Evolutionary conservation across 30 jellyfish, hydroid and myxozoan genomes (phyloP), one percentile per base, ranked within the genome.

Genomic region (Pelagia noctiluca): DNA sequence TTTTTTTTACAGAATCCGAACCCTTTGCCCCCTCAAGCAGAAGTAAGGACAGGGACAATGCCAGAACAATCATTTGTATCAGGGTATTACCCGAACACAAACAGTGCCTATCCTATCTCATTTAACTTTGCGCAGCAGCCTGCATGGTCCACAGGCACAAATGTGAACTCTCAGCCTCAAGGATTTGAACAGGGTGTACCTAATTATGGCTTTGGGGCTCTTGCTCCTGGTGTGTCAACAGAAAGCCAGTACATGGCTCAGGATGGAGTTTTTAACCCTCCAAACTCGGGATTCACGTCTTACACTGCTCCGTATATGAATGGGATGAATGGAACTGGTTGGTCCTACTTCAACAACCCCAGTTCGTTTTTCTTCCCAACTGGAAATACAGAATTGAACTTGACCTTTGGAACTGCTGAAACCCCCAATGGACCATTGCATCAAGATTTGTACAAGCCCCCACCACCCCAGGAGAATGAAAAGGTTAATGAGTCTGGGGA

Each of bases 321-420:
- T 80, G 96, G 96, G 0, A 88, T 30, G 33, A 34, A 78, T 35
- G 84, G 74, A 2, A 57, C 42, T n/a, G 82, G 84, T n/a, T 93
- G 98, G 98, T 93, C 98, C 21, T 93, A 93, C 75, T 93, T 93
- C 93, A 93, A 93, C 88, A 93, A 86, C 63, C 96, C 97, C 22
- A 93, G 80, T 73, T 87, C 97, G 23, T 93, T 87, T 78, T 93
- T 93, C 85, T 93, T 93, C 60, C 98, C 98, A 12, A 92, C 98
- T 57, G 98, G 98, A 16, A 93, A 80, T 74, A 92, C 96, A 32
- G 98, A 93, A 52, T 73, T 93, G 96, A 93, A 93, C 80, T 78
- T 93, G 83, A 25, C 96, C 18, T 93, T 97, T 97, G 96, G 98
- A 35, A 79, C 90, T 5, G 88, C 90, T 1, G 95, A 78, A 26